These are phyloP conservation scores for Amia ocellicauda DNA, from an alignment of 2,113 vertebrate genomes.

Conservation along the genomic window DNA sequence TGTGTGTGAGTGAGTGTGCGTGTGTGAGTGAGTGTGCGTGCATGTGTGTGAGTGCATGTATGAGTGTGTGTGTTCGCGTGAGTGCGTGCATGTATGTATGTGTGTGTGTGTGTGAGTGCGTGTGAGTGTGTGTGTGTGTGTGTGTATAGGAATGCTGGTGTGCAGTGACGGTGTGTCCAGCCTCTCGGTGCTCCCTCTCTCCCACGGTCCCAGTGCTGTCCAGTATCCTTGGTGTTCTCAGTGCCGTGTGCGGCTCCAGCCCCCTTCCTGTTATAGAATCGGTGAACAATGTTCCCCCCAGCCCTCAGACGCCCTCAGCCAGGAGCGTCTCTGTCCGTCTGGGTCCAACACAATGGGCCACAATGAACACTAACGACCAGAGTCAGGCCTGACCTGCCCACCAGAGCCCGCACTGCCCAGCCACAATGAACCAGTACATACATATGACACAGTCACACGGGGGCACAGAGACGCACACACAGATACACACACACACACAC, in stretches of 20 bases:
- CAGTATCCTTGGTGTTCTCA: conserved; percentile 53
- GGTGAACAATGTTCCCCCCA: conserved; percentile 34
- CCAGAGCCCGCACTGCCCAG: no score
- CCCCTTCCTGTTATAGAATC: conserved; percentile 60
- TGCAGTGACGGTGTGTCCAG: conserved; percentile 40
- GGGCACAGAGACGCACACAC: no score
- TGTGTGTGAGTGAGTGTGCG: no score
- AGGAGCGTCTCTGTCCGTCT: conserved; percentile 24
- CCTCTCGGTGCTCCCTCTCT: conserved; percentile 72
- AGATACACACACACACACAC: no score
- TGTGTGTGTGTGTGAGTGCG: conserved; percentile 21
- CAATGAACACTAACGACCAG: no score
- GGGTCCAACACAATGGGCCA: not conserved
- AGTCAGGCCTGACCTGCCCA: no score
- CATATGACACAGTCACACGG: not conserved
- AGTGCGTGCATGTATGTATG: conserved; percentile 34
- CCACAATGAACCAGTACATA: conserved; percentile 10
- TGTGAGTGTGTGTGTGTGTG: conserved; percentile 15
- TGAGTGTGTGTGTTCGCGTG: conserved; percentile 22
- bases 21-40: no score
- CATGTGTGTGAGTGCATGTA: no score
- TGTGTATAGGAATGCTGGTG: conserved; percentile 54
- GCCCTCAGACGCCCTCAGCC: conserved; percentile 20
- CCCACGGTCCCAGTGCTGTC: no score
- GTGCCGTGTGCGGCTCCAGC: conserved; percentile 49